These are phyloP conservation scores for Strigamia crassipes DNA, from an alignment of 2,888 invertebrate genomes.

Conservation along the genomic window DNA sequence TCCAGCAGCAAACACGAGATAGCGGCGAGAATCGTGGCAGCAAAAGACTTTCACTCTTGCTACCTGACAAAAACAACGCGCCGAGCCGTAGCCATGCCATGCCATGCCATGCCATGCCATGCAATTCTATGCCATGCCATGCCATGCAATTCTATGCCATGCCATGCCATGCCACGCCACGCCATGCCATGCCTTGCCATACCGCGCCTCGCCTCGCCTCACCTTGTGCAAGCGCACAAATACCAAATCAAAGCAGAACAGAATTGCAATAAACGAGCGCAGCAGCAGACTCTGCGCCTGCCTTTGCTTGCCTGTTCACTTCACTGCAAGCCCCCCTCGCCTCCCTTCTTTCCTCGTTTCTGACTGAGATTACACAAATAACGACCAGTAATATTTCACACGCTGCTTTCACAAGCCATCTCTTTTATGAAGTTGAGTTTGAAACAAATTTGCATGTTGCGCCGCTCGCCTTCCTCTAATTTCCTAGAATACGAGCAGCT, in stretches of 20 bases:
- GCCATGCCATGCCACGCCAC: not conserved
- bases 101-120: too few species aligned
- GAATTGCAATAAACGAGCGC: conserved; percentile 10
- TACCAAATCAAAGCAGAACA: not conserved
- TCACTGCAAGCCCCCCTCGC: not conserved
- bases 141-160: too few species aligned
- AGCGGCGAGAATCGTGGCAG: conserved; percentile 2
- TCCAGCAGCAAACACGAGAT: conserved; percentile 26
- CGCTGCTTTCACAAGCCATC: conserved; percentile 48
- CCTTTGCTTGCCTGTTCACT: not conserved
- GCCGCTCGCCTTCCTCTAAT: conserved; percentile 46
- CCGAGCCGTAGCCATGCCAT: not conserved
- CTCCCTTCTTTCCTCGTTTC: conserved; percentile 26
- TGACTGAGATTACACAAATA: conserved; percentile 48
- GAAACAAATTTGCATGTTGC: conserved; percentile 49
- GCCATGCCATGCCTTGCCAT: not conserved
- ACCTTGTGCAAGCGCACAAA: not conserved
- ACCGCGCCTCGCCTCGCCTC: conserved; percentile 1
- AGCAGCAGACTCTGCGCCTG: not conserved
- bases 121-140: too few species aligned
- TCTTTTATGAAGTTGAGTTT: conserved; percentile 48
- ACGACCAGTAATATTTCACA: conserved; percentile 49
- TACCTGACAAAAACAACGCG: conserved; percentile 36
- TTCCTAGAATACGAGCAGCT: conserved; percentile 45
- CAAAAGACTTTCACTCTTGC: conserved; percentile 23